These are phyloP conservation scores for Notarius quadriscutis DNA, from an alignment of 2,113 vertebrate species.

Conservation along the genomic window DNA sequence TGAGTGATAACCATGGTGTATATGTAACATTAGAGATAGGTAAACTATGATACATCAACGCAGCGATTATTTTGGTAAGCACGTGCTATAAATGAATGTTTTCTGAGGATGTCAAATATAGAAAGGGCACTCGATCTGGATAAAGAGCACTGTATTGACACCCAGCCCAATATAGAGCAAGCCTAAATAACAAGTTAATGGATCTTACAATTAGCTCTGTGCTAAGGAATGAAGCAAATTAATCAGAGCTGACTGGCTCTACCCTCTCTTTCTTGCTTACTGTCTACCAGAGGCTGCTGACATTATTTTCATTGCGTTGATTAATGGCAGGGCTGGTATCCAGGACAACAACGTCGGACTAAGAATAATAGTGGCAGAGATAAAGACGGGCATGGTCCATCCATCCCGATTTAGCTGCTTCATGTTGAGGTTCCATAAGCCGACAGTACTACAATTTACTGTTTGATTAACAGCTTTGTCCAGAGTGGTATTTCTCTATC, in stretches of 20 bases:
- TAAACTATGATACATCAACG: not conserved
- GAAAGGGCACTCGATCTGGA: conserved; percentile 44
- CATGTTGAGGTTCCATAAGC: conserved; percentile 43
- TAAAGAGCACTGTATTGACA: conserved; percentile 65
- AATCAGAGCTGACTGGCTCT: conserved; percentile 68
- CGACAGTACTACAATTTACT: conserved; percentile 41
- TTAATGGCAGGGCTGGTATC: conserved; percentile 75
- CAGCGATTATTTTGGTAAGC: not conserved
- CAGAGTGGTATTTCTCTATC: conserved; percentile 40
- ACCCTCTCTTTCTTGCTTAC: conserved; percentile 50
- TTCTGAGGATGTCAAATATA: conserved; percentile 30
- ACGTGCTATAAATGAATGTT: conserved; percentile 6
- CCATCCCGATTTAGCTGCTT: conserved; percentile 68
- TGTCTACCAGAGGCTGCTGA: conserved; percentile 56
- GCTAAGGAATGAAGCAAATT: conserved; percentile 70
- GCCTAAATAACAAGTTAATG: conserved; percentile 69
- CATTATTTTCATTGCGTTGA: conserved; percentile 74
- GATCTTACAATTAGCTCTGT: conserved; percentile 70
- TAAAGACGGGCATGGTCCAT: conserved; percentile 70
- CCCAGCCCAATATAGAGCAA: conserved; percentile 60
- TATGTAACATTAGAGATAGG: not conserved
- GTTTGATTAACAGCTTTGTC: conserved; percentile 43
- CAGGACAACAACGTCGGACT: conserved; percentile 72
- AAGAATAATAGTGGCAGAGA: conserved; percentile 69
- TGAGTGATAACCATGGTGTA: not conserved